Base-by-base conservation (phyloP, 2,797 vertebrate genomes). In the Clarias fuscus region DNA sequence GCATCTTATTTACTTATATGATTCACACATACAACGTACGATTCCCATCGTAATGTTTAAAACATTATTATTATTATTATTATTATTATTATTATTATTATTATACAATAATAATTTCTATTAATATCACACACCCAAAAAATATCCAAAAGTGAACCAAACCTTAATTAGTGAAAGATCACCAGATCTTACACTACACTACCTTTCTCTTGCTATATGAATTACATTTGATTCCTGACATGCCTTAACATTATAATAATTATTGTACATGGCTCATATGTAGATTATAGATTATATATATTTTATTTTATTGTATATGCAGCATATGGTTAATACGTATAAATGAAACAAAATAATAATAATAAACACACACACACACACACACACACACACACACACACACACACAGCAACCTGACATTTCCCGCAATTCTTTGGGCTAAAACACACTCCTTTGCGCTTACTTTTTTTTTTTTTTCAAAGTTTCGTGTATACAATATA, bases 161-260 rank as follows among this genome's bases (percentile, higher is more conserved):
- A 56, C 53, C 53, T 56, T 3, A 56, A 56, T 56, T n/a, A n/a
- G n/a, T n/a, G n/a, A n/a, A n/a, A n/a, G n/a, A n/a, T n/a, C n/a
- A n/a, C n/a, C n/a, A n/a, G n/a, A n/a, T n/a, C n/a, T 56, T 56
- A 56, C 13, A 56, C 53, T 56, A 56, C 13, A 56, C 53, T 4
- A 56, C 14, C 13, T 56, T 56, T 56, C 13, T 56, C 53, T 56
- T 56, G 53, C 53, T 56, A 3, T 53, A 53, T 53, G 48, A 53
- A 13, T 13, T 20, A 20, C 43, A 75, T 75, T 77, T 77, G 73
- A 76, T 76, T 76, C 48, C 48, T 76, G 15, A 76, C 48, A 13
- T 53, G 5, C 11, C 48, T 53, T 53, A 53, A 13, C 48, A 13
- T 53, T 3, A 53, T 53, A 13, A 53, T 53, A 13, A 53, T 53